Base-by-base conservation (phyloP, 1,140 invertebrate species). In the Scaptomyza pallida region DNA sequence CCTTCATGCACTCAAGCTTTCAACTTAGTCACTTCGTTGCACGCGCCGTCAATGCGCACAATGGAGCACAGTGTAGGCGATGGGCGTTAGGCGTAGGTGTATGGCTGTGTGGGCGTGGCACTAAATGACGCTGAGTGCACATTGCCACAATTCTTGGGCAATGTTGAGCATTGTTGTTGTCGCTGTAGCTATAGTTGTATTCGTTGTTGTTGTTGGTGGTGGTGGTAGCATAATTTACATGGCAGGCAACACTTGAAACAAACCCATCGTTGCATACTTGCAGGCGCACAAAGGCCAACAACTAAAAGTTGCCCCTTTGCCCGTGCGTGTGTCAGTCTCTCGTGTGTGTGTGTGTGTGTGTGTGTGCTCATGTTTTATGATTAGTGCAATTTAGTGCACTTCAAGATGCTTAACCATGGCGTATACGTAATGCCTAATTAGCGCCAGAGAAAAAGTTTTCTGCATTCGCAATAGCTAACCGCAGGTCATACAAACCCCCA, bases 51-150 rank as follows among this genome's bases (percentile, higher is more conserved):
- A 59, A 62, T 67, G 45, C 59, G 67, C 77, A 75, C 75, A 78
- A 72, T 72, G 55, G 37, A 35, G 26, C 59, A 72, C 76, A 74
- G 73, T 71, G 60, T 26, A 5, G 35, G 23, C 35, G 57, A 48
- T 54, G 50, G 13, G 41, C 47, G 47, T 23, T 4, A 5, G 23
- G 0, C 0, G 51, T n/a, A 16, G 19, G 54, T 12, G 9, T 44
- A 13, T 44, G 45, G 45, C 50, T 12, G 43, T 44, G 56, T 37
- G 44, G 61, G 72, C 61, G 68, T 74, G 76, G 47, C 77, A 65
- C 73, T 81, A 81, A 81, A 82, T 82, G 78, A 82, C 75, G 73
- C 74, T 82, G 78, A 81, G 78, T 81, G 73, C 78, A 81, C 78
- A 81, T 77, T 81, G 73, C 78, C 78, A 81, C 78, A 81, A 77